phyloP scores from a whole-genome alignment of 2,113 vertebrate species.

The Macheiramphus alcinus region DNA sequence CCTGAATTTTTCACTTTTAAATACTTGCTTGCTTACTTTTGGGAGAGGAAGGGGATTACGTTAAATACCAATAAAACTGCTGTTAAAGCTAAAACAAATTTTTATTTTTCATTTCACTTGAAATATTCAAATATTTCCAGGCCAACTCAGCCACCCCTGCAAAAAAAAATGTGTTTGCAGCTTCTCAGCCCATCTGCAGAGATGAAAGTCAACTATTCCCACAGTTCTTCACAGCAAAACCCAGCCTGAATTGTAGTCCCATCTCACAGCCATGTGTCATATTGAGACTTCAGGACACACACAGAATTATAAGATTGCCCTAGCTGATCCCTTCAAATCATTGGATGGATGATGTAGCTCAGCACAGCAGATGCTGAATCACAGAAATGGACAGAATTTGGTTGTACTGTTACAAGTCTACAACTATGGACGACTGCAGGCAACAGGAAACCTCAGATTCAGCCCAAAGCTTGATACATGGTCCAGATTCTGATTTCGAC shows the following conservation, averaged over 20 bases:
- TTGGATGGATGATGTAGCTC: not conserved
- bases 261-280: not conserved
- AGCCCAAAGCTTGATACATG: accelerated
- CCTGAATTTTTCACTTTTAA: not conserved
- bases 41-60: accelerated
- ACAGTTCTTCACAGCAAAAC: not conserved
- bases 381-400: not conserved
- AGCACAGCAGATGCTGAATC: not conserved
- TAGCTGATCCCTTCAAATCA: not conserved
- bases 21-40: accelerated
- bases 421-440: not conserved
- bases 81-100: not conserved
- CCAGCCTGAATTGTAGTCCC: not conserved
- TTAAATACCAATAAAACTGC: not conserved
- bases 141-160: accelerated
- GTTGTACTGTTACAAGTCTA: not conserved
- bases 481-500: not conserved
- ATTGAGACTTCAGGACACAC: not conserved
- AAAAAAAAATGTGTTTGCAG: not conserved
- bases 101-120: not conserved
- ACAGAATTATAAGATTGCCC: not conserved
- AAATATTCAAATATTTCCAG: not conserved
- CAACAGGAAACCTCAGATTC: not conserved
- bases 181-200: not conserved
- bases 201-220: not conserved